Percentiles rank a stretch among this genome's conserved stretches.
Conservation (phyloP, 1,140 invertebrate species). For the Orussus abietinus region DNA sequence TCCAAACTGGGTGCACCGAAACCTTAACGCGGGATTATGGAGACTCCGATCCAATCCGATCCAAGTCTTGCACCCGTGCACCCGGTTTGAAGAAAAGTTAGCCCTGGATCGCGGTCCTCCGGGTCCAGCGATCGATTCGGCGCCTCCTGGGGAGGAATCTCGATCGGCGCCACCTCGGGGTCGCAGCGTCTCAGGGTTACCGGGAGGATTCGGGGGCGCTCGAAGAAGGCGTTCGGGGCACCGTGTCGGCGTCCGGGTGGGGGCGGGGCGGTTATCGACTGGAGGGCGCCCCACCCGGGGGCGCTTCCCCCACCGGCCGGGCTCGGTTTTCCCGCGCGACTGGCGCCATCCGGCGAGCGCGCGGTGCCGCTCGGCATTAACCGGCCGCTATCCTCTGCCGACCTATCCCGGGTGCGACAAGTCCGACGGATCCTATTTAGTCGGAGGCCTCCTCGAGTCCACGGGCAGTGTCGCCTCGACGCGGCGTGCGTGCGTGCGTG, state of each 20-base stretch:
- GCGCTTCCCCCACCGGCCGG: slow-evolving; percentile 15
- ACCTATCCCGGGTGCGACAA: slow-evolving; percentile 25
- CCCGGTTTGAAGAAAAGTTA: too few species aligned
- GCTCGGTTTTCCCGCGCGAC: slow-evolving; percentile 30
- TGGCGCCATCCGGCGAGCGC: slow-evolving; percentile 35
- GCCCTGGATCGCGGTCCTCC: too few species aligned
- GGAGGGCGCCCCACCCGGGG: slow-evolving; percentile 16
- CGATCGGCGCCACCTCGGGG: too few species aligned
- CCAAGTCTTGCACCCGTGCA: too few species aligned
- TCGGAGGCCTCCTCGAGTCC: slow-evolving; percentile 22
- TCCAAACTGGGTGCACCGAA: too few species aligned
- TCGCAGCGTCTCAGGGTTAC: not conserved
- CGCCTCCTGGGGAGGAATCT: too few species aligned
- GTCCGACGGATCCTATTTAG: slow-evolving; percentile 25
- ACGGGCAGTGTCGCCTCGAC: slow-evolving; percentile 6
- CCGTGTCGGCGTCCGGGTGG: slow-evolving; percentile 17
- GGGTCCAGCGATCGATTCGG: too few species aligned
- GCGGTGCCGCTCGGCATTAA: slow-evolving; percentile 27
- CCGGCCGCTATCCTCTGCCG: slow-evolving; percentile 23
- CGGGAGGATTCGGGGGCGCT: not conserved
- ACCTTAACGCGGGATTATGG: too few species aligned
- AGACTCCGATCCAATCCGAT: too few species aligned
- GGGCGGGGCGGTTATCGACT: slow-evolving; percentile 34
- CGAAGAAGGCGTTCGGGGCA: too few species aligned
- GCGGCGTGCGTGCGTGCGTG: too few species aligned